phyloP scores from a whole-genome alignment of 2,888 invertebrate genomes.

The Lithophane semibrunnea region DNA sequence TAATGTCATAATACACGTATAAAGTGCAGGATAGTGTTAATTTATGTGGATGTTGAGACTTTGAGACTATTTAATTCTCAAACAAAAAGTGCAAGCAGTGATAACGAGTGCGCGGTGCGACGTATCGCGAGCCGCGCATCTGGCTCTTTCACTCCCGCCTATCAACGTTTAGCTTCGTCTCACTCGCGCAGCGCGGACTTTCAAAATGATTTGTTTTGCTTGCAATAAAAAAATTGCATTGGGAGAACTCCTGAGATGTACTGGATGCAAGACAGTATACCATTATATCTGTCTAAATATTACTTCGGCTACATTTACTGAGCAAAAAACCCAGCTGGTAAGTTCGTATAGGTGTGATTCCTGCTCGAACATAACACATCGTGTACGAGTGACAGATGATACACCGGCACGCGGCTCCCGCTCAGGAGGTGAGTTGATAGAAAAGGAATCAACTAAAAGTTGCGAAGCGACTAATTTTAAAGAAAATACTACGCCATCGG shows the following conservation, averaged over 20 bases:
- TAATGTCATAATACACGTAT: too few relatives aligned
- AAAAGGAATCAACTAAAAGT: slow-evolving; percentile 3
- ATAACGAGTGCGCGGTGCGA: too few relatives aligned
- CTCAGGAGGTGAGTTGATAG: slow-evolving; percentile 7
- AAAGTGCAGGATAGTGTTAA: too few relatives aligned
- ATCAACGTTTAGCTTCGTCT: too few relatives aligned
- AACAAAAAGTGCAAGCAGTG: too few relatives aligned
- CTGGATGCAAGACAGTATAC: slow-evolving; percentile 1
- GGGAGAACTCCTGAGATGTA: background rate
- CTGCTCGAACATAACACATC: background rate
- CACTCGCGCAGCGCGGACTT: too few relatives aligned
- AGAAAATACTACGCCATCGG: background rate
- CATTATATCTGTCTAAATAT: background rate
- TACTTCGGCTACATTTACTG: background rate
- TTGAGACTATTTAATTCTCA: too few relatives aligned
- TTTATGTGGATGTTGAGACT: too few relatives aligned
- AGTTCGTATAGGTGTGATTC: background rate
- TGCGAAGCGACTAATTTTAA: background rate
- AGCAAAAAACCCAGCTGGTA: background rate
- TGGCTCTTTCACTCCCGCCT: too few relatives aligned
- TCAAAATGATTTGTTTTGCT: too few relatives aligned
- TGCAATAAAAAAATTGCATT: too few relatives aligned
- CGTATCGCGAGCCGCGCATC: too few relatives aligned
- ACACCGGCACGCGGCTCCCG: background rate
- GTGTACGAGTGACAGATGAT: background rate